Percentiles rank a stretch among this genome's conserved stretches.
Conservation (phyloP, 2,888 invertebrate genomes). For the Athalia cordata region DNA sequence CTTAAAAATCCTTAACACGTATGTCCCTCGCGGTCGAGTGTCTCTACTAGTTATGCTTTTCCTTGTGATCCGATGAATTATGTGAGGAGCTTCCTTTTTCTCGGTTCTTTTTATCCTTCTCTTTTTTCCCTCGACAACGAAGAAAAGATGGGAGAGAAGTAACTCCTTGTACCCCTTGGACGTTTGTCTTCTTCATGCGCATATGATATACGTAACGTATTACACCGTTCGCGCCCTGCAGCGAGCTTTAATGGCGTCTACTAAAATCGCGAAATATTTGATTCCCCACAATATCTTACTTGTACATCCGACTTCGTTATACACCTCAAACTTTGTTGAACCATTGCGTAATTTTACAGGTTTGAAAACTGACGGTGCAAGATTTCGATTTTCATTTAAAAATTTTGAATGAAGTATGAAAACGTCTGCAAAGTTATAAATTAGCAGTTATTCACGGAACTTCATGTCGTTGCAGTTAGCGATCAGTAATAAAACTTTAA, state of each 20-base stretch:
- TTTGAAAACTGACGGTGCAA: no score
- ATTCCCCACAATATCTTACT: background rate
- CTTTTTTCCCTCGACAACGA: background rate
- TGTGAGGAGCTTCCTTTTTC: slow-evolving; percentile 15
- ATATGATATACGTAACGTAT: slow-evolving; percentile 22
- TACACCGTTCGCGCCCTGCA: background rate
- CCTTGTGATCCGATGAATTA: slow-evolving; percentile 41
- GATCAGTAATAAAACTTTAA: background rate
- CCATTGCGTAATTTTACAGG: no score
- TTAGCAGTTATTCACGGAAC: background rate
- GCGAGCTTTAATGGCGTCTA: slow-evolving; percentile 13
- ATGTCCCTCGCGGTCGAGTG: slow-evolving; percentile 33
- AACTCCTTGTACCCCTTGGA: background rate
- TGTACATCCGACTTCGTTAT: no score
- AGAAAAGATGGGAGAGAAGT: slow-evolving; percentile 26
- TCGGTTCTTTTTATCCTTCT: background rate
- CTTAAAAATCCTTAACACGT: slow-evolving; percentile 38
- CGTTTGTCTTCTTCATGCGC: slow-evolving; percentile 32
- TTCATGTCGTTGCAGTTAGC: no score
- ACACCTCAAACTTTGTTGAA: no score
- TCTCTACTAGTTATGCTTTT: slow-evolving; percentile 33
- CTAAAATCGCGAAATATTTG: slow-evolving; percentile 23
- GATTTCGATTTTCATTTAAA: background rate
- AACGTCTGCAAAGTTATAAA: no score
- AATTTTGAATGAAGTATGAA: no score